Base-by-base conservation (phyloP, 2,888 invertebrate species). In the Rotaria sp. region DNA sequence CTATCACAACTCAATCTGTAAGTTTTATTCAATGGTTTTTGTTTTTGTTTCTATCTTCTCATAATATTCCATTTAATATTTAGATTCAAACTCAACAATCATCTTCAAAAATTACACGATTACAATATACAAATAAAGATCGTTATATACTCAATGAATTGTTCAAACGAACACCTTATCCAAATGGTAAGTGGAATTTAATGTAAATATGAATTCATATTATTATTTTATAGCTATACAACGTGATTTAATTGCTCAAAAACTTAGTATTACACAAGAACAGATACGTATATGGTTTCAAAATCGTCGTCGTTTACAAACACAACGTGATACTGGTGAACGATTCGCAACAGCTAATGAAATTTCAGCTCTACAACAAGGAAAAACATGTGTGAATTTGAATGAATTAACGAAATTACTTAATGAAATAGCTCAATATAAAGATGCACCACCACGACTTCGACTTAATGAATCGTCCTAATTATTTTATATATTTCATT, bases 211-310 rank as follows among this genome's bases (percentile, higher is more conserved):
- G 1, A 41, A 41, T 75, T 4, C 5, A 26, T 41, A 13, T 11
- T 35, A 1, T 41, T 0, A n/a, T 13, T 13, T 75, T 75, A 2
- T 45, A 80, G 80, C 45, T 45, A 45, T 45, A 11, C 80, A 80
- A 80, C 41, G 45, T n/a, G 80, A 80, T 80, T 13, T 80, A 26
- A 80, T 80, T 45, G 80, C 80, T 45, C 41, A 13, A 80, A 10
- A 45, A 80, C 41, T 80, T 45, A 45, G 80, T 2, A 45, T 80
- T 3, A 80, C 24, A n/a, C 41, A 45, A n/a, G 80, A 80, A 41
- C 80, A 80, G 45, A 80, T 80, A 26, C 80, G 80, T 80, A 80
- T 80, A 80, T 80, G 80, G 80, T 80, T 80, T n/a, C 80, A 80
- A 80, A 80, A 80, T 80, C 80, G 45, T 80, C 80, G 80, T 38